Evolutionary conservation across 1,140 invertebrate species (phyloP).

Genomic region (Theocolax elegans): DNA sequence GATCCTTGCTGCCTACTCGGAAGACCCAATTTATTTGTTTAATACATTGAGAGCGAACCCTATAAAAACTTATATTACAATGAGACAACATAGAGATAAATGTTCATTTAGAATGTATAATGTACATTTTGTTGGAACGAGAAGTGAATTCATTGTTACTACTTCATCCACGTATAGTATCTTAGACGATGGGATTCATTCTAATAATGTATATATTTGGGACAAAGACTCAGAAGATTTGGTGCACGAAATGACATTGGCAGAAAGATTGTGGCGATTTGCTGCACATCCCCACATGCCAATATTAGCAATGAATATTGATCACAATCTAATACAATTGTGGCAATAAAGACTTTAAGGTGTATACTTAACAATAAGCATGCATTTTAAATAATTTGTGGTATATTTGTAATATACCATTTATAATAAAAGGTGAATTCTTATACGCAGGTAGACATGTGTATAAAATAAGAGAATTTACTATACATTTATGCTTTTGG

Average conservation of each 20-base stretch:
- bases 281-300: conserved; percentile 9
- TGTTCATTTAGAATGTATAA: conserved; percentile 23
- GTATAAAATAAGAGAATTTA: no score
- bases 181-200: background rate
- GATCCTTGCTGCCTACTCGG: conserved; percentile 9
- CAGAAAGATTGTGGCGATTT: conserved; percentile 11
- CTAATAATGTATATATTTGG: conserved; percentile 18
- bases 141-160: conserved; percentile 18
- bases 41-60: background rate
- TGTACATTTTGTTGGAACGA: conserved; percentile 23
- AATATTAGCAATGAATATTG: conserved; percentile 6
- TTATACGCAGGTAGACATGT: no score
- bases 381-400: background rate
- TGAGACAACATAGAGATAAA: background rate
- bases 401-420: background rate
- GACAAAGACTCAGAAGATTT: conserved; percentile 3
- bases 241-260: background rate
- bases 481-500: no score
- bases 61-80: conserved; percentile 14
- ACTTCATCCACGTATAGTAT: conserved; percentile 8
- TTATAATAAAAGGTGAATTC: no score
- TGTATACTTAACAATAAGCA: background rate
- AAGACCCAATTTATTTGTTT: conserved; percentile 23
- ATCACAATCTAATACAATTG: conserved; percentile 5
- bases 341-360: conserved; percentile 1